Percentiles rank a stretch among this genome's conserved stretches.
phyloP scores from a whole-genome alignment of 2,113 vertebrate species.

The Myocastor coypus region DNA sequence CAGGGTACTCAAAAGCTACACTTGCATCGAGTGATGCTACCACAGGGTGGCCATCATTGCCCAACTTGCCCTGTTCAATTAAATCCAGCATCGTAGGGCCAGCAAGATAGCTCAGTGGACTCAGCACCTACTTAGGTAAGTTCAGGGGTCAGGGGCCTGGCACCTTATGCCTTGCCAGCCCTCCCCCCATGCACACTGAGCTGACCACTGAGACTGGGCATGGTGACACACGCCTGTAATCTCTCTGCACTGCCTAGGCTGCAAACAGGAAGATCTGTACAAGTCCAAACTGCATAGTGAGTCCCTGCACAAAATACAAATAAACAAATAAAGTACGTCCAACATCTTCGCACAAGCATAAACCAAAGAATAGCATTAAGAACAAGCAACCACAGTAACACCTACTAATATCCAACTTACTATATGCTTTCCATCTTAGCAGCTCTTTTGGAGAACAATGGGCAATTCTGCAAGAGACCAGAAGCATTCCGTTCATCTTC shows the following conservation, averaged over 20 bases:
- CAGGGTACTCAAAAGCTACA: background rate
- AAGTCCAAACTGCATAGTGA: too few relatives aligned
- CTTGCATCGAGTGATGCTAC: background rate
- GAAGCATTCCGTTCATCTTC: background rate
- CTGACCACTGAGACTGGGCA: too few relatives aligned
- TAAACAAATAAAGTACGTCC: background rate
- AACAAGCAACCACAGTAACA: background rate
- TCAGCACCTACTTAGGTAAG: too few relatives aligned
- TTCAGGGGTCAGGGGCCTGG: too few relatives aligned
- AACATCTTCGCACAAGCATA: background rate
- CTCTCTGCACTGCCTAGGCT: too few relatives aligned
- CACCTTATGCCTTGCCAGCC: too few relatives aligned
- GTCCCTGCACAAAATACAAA: too few relatives aligned
- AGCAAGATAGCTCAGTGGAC: too few relatives aligned
- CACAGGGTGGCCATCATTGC: rapidly evolving
- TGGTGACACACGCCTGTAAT: too few relatives aligned
- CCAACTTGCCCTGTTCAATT: background rate
- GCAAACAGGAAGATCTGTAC: too few relatives aligned
- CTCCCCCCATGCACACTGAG: too few relatives aligned
- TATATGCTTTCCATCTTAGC: background rate
- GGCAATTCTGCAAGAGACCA: background rate
- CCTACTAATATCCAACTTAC: background rate
- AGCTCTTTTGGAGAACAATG: background rate
- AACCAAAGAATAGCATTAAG: background rate
- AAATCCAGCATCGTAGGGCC: background rate